These are phyloP conservation scores for Catharus ustulatus DNA, from an alignment of 2,797 vertebrate genomes.

Conservation along the genomic window DNA sequence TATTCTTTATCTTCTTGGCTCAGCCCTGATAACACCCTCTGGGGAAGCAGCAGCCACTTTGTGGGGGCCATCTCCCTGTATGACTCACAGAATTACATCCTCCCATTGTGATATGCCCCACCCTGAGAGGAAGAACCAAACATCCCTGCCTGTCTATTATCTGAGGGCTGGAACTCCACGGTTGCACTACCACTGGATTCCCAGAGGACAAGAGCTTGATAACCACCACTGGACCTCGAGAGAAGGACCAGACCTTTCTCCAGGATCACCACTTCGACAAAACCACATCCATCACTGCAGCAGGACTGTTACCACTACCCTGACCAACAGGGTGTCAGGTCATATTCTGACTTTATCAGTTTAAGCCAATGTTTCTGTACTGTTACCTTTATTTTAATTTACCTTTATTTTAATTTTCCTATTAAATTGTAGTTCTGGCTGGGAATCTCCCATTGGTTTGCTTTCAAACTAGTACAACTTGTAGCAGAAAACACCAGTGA, in stretches of 20 bases:
- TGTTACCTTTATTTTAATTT: background rate
- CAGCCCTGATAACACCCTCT: background rate
- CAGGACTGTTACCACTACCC: background rate
- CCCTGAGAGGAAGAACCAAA: fast-evolving
- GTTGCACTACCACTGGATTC: background rate
- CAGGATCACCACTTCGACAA: too few species aligned
- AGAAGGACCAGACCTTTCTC: background rate
- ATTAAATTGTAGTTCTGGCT: background rate
- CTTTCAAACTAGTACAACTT: background rate
- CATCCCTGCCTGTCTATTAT: background rate
- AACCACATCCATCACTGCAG: background rate
- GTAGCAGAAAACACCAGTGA: background rate
- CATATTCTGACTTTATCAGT: background rate
- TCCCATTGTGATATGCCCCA: background rate
- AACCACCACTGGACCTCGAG: background rate
- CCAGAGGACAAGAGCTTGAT: background rate
- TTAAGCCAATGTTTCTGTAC: background rate
- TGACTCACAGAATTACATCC: background rate
- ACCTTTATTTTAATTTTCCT: background rate
- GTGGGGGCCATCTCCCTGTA: background rate
- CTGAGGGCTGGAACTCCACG: fast-evolving
- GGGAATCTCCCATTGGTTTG: background rate
- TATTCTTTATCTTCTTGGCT: background rate
- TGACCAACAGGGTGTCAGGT: background rate
- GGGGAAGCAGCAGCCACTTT: background rate